Conservation (phyloP, 2,888 invertebrate species). For the Catocala sponsa region DNA sequence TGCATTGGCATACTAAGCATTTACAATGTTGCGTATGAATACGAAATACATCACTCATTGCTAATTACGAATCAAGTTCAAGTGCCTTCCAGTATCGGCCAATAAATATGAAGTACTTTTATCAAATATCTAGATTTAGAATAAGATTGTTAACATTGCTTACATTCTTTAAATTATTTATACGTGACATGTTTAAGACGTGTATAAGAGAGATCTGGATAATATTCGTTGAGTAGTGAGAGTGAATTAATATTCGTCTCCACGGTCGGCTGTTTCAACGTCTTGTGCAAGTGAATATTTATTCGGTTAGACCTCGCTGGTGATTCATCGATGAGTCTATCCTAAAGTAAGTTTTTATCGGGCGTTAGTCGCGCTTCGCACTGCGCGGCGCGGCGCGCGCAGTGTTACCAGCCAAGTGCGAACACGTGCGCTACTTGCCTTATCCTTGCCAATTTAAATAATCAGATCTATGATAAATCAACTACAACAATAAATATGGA, state of each 20-base stretch:
- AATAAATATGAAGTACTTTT: background rate
- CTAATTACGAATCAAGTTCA: slow-evolving; percentile 15
- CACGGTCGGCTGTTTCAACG: slow-evolving; percentile 68
- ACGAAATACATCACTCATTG: slow-evolving; percentile 17
- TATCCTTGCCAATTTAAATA: slow-evolving; percentile 30
- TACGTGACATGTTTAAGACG: too few species aligned
- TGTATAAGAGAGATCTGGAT: too few species aligned
- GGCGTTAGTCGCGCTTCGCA: slow-evolving; percentile 64
- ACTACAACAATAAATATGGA: slow-evolving; percentile 3
- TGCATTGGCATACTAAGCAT: background rate
- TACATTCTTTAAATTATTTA: background rate
- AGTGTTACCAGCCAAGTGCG: slow-evolving; percentile 40
- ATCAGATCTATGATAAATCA: slow-evolving; percentile 17
- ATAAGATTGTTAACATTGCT: background rate
- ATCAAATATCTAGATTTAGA: background rate
- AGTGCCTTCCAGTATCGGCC: slow-evolving; percentile 16
- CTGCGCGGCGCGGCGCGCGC: slow-evolving; percentile 23
- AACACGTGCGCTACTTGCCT: slow-evolving; percentile 30
- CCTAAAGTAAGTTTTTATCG: slow-evolving; percentile 83
- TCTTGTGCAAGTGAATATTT: slow-evolving; percentile 82
- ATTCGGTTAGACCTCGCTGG: slow-evolving; percentile 76
- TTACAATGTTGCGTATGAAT: slow-evolving; percentile 16
- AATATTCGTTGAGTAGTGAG: background rate
- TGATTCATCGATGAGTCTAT: slow-evolving; percentile 88
- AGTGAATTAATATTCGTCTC: slow-evolving; percentile 56